Conservation (phyloP, 2,113 vertebrate genomes). For the Polypterus senegalus region DNA sequence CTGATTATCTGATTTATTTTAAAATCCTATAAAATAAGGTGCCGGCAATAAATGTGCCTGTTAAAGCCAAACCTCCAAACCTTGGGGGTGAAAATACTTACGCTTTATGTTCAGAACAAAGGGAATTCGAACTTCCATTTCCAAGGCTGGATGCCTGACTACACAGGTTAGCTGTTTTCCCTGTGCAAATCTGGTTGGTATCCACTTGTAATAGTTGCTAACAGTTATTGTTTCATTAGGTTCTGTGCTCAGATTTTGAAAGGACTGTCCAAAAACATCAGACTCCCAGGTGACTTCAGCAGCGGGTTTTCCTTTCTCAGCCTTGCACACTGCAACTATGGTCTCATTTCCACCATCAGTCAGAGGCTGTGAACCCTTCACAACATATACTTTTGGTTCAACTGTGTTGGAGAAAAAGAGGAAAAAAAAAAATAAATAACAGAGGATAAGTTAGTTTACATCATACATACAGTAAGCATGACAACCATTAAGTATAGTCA, state of each 20-base stretch:
- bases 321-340: conserved; percentile 78
- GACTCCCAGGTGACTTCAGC: conserved; percentile 80
- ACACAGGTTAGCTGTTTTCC: conserved; percentile 76
- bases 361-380: conserved; percentile 60
- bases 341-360: conserved; percentile 72
- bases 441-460: not conserved
- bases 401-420: conserved; percentile 43
- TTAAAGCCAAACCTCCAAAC: not conserved
- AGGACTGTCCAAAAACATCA: conserved; percentile 61
- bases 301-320: conserved; percentile 79
- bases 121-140: conserved; percentile 67
- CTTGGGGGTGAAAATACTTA: conserved; percentile 49
- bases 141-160: conserved; percentile 78
- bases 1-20: not conserved
- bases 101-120: conserved; percentile 77
- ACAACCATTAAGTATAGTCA: too few relatives aligned
- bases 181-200: conserved; percentile 68
- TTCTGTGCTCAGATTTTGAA: conserved; percentile 51
- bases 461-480: too few relatives aligned
- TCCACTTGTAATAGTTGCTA: conserved; percentile 62
- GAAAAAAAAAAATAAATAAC: not conserved
- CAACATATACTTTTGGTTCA: conserved; percentile 84
- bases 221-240: conserved; percentile 71
- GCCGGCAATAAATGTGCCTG: too few relatives aligned
- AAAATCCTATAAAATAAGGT: not conserved